These are phyloP conservation scores for Malacosoma neustria DNA, from an alignment of 2,888 invertebrate species.

Conservation along the genomic window DNA sequence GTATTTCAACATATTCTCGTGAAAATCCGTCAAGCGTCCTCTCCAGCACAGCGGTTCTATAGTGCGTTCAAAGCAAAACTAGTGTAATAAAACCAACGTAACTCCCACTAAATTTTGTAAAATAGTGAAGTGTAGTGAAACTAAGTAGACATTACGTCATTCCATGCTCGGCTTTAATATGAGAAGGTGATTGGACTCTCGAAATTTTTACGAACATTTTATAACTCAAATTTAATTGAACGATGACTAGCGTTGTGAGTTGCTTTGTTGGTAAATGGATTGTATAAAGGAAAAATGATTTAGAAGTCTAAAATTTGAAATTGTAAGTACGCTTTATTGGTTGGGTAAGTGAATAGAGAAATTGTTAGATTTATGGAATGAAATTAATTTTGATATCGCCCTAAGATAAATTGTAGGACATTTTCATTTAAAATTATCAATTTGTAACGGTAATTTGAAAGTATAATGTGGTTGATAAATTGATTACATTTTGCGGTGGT, in stretches of 20 bases:
- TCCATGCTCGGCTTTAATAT: slow-evolving; percentile 41
- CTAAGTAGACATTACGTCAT: slow-evolving; percentile 23
- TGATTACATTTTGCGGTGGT: not conserved
- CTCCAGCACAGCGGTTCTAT: slow-evolving; percentile 35
- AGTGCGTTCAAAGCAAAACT: slow-evolving; percentile 34
- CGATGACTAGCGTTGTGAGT: slow-evolving; percentile 51
- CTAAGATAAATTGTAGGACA: not conserved
- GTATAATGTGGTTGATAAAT: slow-evolving; percentile 7
- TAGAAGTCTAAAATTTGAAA: slow-evolving; percentile 34
- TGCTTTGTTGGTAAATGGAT: slow-evolving; percentile 57
- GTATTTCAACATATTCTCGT: slow-evolving; percentile 59
- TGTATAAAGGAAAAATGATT: slow-evolving; percentile 38
- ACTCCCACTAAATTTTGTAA: slow-evolving; percentile 18
- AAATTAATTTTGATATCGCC: slow-evolving; percentile 35
- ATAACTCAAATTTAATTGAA: slow-evolving; percentile 32
- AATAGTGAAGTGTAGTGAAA: slow-evolving; percentile 38
- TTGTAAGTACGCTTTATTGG: slow-evolving; percentile 55
- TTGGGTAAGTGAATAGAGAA: slow-evolving; percentile 49
- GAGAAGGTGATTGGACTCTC: slow-evolving; percentile 65
- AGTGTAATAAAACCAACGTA: slow-evolving; percentile 34
- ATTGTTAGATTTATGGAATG: slow-evolving; percentile 50
- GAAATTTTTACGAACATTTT: slow-evolving; percentile 51
- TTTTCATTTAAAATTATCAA: not conserved
- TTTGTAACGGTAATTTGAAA: slow-evolving; percentile 8
- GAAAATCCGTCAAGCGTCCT: slow-evolving; percentile 33